Conservation (phyloP, 53 echinoderm and acorn worm genomes). For the Crossaster papposus region DNA sequence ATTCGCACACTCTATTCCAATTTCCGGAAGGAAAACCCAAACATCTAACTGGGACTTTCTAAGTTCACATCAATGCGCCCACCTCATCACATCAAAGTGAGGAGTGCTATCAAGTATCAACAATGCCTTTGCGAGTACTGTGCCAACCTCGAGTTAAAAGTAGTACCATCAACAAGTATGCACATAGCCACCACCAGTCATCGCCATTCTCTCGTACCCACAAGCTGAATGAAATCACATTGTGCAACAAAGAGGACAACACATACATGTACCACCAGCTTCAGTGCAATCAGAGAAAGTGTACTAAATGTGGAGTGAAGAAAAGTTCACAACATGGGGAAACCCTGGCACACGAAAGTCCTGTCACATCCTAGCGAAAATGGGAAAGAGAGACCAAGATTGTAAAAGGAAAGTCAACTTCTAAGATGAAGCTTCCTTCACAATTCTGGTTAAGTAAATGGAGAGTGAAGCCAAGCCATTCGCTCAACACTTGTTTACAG, state of each 20-base stretch:
- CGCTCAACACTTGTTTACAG: conserved; percentile 60
- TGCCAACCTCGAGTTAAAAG: conserved; percentile 57
- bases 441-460: conserved; percentile 37
- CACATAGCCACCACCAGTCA: conserved; percentile 7
- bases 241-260: conserved; percentile 40
- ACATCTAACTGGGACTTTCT: conserved; percentile 25
- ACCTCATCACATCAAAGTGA: conserved; percentile 37
- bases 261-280: conserved; percentile 37
- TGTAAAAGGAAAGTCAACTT: conserved; percentile 14
- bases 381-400: conserved; percentile 11
- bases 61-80: conserved; percentile 53
- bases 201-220: conserved; percentile 21
- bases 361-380: not conserved
- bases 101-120: conserved; percentile 45
- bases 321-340: not conserved
- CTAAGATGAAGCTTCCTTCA: conserved; percentile 19
- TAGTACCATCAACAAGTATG: conserved; percentile 44
- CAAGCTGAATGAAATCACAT: conserved; percentile 19
- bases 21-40: conserved; percentile 56
- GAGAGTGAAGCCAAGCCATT: conserved; percentile 17
- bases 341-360: not conserved
- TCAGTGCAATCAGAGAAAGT: conserved; percentile 57
- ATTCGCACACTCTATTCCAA: conserved; percentile 8
- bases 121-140: conserved; percentile 73
- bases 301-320: conserved; percentile 55